Evolutionary conservation across 2,888 invertebrate species (phyloP).

Genomic region (Arrhopalites spinosus): DNA sequence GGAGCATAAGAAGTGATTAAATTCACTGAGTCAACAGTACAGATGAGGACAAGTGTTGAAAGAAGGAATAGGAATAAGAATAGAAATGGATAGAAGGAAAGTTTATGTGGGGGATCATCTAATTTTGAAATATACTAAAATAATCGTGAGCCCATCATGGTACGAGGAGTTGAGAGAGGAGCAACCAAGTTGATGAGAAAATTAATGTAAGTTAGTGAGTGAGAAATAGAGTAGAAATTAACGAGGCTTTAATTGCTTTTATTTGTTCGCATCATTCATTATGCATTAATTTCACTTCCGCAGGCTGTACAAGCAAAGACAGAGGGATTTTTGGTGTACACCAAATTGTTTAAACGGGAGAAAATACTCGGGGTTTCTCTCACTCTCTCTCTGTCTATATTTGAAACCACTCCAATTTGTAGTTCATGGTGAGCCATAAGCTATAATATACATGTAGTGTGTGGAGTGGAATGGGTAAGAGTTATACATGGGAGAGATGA

Average conservation of each 20-base stretch:
- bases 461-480: no score
- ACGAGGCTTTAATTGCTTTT: conserved; percentile 57
- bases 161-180: conserved; percentile 14
- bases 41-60: conserved; percentile 6
- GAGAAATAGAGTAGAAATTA: conserved; percentile 53
- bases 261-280: conserved; percentile 56
- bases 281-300: conserved; percentile 55
- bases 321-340: not conserved
- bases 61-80: conserved; percentile 12
- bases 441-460: no score
- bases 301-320: conserved; percentile 23
- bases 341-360: conserved; percentile 21
- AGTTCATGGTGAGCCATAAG: not conserved
- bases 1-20: not conserved
- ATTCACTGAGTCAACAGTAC: not conserved
- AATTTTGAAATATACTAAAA: not conserved
- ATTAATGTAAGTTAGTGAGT: conserved; percentile 53
- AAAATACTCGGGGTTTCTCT: not conserved
- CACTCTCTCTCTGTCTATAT: conserved; percentile 18
- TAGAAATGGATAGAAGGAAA: not conserved
- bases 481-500: no score
- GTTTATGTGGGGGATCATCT: not conserved
- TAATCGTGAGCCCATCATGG: not conserved
- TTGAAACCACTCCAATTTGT: conserved; percentile 45
- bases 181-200: conserved; percentile 53